phyloP scores from a whole-genome alignment of 2,888 invertebrate species.

The Drosophila ustulata region DNA sequence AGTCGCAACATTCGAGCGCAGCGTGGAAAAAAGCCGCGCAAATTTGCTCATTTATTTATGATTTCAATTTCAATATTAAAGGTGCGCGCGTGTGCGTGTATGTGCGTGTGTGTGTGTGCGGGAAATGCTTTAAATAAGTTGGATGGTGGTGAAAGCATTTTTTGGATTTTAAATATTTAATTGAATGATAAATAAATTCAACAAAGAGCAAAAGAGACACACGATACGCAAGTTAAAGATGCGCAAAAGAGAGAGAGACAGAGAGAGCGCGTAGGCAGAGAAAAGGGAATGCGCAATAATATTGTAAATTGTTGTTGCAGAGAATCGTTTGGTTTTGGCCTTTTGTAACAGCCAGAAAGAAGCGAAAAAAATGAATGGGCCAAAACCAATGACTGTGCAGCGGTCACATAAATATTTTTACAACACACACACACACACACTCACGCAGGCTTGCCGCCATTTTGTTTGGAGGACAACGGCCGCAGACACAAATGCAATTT shows the following conservation, averaged over 20 bases:
- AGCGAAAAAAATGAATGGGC: constrained; percentile 1
- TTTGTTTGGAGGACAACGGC: constrained; percentile 65
- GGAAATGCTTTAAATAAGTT: constrained; percentile 50
- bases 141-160: constrained; percentile 77
- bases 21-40: constrained; percentile 37
- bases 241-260: neutral
- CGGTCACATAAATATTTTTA: constrained; percentile 74
- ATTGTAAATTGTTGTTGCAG: constrained; percentile 54
- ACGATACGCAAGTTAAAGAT: constrained; percentile 20
- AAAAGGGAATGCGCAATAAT: constrained; percentile 32
- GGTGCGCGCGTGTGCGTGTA: constrained; percentile 51
- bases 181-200: constrained; percentile 82
- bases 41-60: constrained; percentile 81
- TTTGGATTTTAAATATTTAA: constrained; percentile 82
- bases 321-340: constrained; percentile 37
- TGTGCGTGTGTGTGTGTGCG: constrained; percentile 22
- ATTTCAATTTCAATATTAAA: constrained; percentile 81
- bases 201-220: constrained; percentile 33
- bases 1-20: constrained; percentile 29
- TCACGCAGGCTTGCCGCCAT: constrained; percentile 59
- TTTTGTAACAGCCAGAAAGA: constrained; percentile 20
- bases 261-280: constrained; percentile 6
- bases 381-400: constrained; percentile 58
- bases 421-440: constrained; percentile 38
- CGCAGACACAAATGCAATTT: constrained; percentile 72